These are phyloP conservation scores for Clarias fuscus DNA, from an alignment of 2,797 vertebrate species.

Conservation along the genomic window DNA sequence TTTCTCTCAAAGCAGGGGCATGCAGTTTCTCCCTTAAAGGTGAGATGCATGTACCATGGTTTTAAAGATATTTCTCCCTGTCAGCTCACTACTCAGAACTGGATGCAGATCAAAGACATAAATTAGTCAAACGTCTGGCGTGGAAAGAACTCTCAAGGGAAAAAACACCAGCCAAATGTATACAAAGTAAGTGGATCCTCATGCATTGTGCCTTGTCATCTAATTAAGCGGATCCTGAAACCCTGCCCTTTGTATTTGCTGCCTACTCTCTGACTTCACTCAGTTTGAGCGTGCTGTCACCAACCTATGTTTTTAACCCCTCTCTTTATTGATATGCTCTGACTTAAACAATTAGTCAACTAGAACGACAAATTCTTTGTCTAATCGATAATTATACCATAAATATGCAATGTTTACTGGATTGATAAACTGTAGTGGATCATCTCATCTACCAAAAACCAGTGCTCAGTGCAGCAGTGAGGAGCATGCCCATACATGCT, in stretches of 20 bases:
- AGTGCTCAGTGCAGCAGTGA: neutral
- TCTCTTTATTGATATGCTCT: conserved; percentile 5
- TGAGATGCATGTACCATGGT: conserved; percentile 27
- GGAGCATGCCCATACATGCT: neutral
- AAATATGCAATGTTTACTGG: neutral
- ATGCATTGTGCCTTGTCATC: conserved; percentile 48
- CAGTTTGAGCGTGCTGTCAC: conserved; percentile 7
- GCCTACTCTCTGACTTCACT: conserved; percentile 38
- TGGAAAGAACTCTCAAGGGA: conserved; percentile 54
- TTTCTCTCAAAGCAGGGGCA: neutral
- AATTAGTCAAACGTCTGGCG: conserved; percentile 52
- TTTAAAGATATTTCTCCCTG: conserved; percentile 41
- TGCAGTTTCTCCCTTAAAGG: neutral
- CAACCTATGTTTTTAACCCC: neutral
- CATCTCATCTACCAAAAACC: neutral
- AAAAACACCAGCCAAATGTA: conserved; percentile 47
- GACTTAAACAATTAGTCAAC: neutral
- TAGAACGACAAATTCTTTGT: neutral
- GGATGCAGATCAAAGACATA: conserved; percentile 58
- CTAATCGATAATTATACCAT: neutral
- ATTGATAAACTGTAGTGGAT: neutral
- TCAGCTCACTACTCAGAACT: conserved; percentile 52
- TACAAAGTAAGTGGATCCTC: conserved; percentile 53
- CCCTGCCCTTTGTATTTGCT: conserved; percentile 31
- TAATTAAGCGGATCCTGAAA: conserved; percentile 54